These are phyloP conservation scores for Pemphigus obesinymphae DNA, from an alignment of 1,140 invertebrate species.

Conservation along the genomic window DNA sequence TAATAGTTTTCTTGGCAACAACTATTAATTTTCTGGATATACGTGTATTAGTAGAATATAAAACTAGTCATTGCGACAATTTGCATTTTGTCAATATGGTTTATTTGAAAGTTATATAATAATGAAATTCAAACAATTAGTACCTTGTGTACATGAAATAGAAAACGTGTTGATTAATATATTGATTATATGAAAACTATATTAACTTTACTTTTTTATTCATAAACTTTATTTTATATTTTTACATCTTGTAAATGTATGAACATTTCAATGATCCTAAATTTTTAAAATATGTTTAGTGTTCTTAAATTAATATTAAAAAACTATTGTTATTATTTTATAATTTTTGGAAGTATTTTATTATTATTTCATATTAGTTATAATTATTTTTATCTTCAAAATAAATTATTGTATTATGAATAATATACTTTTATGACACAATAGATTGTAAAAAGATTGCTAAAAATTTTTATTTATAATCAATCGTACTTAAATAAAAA, in stretches of 20 bases:
- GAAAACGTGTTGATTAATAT: not conserved
- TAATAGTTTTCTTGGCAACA: not conserved
- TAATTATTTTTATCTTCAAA: conserved; percentile 1
- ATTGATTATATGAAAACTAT: not conserved
- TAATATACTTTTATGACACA: not conserved
- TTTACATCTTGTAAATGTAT: not conserved
- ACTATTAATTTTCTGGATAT: not conserved
- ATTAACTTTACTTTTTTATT: not conserved
- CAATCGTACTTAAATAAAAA: not conserved
- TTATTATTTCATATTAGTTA: not conserved
- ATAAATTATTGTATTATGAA: not conserved
- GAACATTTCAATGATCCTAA: not conserved
- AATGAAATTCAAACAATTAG: not conserved
- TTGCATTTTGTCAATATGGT: not conserved
- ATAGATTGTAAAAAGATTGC: not conserved
- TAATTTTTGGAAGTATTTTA: conserved; percentile 8
- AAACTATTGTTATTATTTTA: conserved; percentile 23
- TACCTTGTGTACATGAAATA: not conserved
- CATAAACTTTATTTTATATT: no score
- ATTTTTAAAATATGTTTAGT: not conserved
- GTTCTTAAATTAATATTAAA: not conserved
- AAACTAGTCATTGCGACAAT: not conserved
- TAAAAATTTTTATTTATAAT: not conserved
- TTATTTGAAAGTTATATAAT: not conserved
- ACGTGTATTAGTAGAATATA: not conserved